phyloP scores from a whole-genome alignment of 1,140 invertebrate genomes.

The Drosophila eugracilis region DNA sequence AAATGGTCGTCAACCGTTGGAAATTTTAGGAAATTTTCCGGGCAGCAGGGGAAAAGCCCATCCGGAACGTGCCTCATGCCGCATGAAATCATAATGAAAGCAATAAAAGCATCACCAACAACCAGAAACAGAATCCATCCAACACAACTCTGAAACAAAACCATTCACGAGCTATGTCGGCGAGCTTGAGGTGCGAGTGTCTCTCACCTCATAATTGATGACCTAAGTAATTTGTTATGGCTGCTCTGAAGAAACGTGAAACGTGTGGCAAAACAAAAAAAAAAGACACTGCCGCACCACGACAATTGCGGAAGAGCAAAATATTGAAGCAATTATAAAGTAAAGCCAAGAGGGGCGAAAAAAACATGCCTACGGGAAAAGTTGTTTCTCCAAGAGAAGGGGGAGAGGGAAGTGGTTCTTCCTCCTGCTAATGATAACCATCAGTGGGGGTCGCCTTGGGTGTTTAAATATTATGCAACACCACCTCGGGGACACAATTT shows the following conservation, averaged over 20 bases:
- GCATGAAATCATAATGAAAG: conserved; percentile 81
- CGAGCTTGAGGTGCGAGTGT: conserved; percentile 33
- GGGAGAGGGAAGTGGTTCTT: neutral
- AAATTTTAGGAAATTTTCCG: conserved; percentile 28
- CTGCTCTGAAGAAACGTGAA: no score
- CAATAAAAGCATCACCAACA: conserved; percentile 75
- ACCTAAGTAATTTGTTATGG: conserved; percentile 83
- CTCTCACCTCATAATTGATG: conserved; percentile 77
- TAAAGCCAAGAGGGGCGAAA: conserved; percentile 5
- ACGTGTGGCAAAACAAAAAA: conserved; percentile 65
- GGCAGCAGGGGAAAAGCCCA: conserved; percentile 2
- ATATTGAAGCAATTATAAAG: conserved; percentile 75
- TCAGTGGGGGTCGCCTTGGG: conserved; percentile 16
- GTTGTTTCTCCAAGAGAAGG: neutral
- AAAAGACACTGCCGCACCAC: conserved; percentile 33
- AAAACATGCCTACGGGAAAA: conserved; percentile 14
- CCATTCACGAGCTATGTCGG: conserved; percentile 12
- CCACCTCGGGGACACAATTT: conserved; percentile 12
- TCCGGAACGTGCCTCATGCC: conserved; percentile 61
- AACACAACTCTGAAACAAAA: conserved; percentile 29
- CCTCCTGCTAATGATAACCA: conserved; percentile 31
- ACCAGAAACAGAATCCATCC: conserved; percentile 18
- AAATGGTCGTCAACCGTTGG: conserved; percentile 70
- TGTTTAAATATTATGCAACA: conserved; percentile 44
- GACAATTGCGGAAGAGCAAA: conserved; percentile 51